phyloP scores from a whole-genome alignment of 2,888 invertebrate species.

The Camptogramma bilineatum region DNA sequence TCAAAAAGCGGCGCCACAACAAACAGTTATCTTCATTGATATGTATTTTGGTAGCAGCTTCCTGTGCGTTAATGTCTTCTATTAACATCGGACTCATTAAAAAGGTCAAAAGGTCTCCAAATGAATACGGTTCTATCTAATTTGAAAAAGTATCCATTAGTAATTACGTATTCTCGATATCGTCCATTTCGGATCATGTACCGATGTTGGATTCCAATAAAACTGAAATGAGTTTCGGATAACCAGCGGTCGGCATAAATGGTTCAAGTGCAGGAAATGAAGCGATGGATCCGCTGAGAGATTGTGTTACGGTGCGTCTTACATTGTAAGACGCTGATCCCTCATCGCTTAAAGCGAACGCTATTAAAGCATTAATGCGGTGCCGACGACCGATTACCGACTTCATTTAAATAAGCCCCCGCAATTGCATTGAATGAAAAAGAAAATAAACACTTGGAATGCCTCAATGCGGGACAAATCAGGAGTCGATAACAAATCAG shows the following conservation, averaged over 20 bases:
- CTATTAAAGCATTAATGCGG: constrained; percentile 57
- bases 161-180: constrained; percentile 64
- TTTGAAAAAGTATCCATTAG: constrained; percentile 60
- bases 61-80: constrained; percentile 38
- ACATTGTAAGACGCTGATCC: constrained; percentile 33
- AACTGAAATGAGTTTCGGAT: constrained; percentile 61
- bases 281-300: constrained; percentile 23
- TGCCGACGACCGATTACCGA: constrained; percentile 66
- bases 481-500: constrained; percentile 45
- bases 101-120: constrained; percentile 35
- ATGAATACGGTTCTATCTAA: constrained; percentile 50
- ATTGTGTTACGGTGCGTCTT: constrained; percentile 15
- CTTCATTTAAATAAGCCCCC: constrained; percentile 70
- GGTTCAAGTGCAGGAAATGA: constrained; percentile 43
- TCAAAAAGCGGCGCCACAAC: constrained; percentile 25
- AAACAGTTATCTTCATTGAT: constrained; percentile 34
- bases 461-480: constrained; percentile 45
- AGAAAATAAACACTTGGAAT: constrained; percentile 48
- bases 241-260: constrained; percentile 48
- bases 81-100: constrained; percentile 39
- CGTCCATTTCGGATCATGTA: constrained; percentile 52
- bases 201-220: constrained; percentile 60
- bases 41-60: constrained; percentile 40
- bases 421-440: constrained; percentile 60
- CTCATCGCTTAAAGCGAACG: constrained; percentile 46